A percentile compares a stretch with the other conserved stretches of the same genome.
Evolutionary conservation across 2,888 invertebrate genomes (phyloP).

Genomic region (Endotricha flammealis): DNA sequence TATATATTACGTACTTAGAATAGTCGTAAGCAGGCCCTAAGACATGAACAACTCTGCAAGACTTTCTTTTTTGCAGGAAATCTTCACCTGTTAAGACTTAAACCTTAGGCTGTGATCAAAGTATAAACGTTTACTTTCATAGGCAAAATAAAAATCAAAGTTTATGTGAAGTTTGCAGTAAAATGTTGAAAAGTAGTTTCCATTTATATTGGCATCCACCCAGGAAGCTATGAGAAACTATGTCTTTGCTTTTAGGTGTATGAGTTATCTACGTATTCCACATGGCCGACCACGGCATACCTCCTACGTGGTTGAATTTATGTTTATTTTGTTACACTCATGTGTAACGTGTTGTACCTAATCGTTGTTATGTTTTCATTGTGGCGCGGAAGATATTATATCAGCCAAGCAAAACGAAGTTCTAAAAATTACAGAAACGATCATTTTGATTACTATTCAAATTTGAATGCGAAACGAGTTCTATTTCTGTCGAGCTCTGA

Average conservation of each 20-base stretch:
- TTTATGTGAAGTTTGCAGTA: conserved; percentile 13
- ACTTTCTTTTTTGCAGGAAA: too few relatives aligned
- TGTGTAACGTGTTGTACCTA: background rate
- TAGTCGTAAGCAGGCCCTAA: too few relatives aligned
- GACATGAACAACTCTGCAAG: too few relatives aligned
- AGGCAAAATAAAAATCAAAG: conserved; percentile 3
- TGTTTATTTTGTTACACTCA: conserved; percentile 25
- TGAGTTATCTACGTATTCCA: conserved; percentile 38
- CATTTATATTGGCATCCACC: conserved; percentile 16
- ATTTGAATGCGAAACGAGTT: too few relatives aligned
- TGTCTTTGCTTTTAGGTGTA: conserved; percentile 20
- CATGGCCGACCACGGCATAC: conserved; percentile 28
- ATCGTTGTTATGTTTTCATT: background rate
- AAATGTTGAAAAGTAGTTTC: conserved; percentile 16
- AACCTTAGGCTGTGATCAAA: too few relatives aligned
- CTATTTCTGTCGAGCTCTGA: background rate
- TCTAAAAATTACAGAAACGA: too few relatives aligned
- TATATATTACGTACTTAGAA: too few relatives aligned
- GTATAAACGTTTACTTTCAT: conserved; percentile 1
- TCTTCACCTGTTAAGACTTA: background rate
- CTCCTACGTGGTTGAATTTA: conserved; percentile 31
- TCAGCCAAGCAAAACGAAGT: background rate
- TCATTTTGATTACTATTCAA: too few relatives aligned
- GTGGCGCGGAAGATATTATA: background rate
- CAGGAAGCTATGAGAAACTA: conserved; percentile 18